Evolutionary conservation across 2,888 invertebrate genomes (phyloP), one percentile per base, ranked within the genome.

Genomic region (Pimpla rufipes): DNA sequence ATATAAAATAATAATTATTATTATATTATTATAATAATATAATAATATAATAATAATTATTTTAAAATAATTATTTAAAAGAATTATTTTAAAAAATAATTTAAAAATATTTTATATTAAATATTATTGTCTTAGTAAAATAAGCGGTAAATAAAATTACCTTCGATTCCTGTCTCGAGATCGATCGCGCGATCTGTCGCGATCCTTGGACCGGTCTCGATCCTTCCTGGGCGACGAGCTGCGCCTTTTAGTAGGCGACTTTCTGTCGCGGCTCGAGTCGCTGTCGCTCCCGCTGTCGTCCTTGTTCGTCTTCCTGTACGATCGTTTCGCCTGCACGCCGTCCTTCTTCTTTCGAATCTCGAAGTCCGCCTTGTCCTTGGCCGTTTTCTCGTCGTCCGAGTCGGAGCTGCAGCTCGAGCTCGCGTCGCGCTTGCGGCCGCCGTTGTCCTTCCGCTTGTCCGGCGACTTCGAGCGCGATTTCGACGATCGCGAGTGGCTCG

Each of bases 281-380:
- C 93, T 93, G 64, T 94, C 94, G 88, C 96, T 96, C 35, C 95
- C 96, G 1, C 96, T 97, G 3, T 97, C 97, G 90, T 97, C 97
- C 81, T 97, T 96, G 91, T 98, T 97, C 76, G 97, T 97, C 78
- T 94, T 94, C 13, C 98, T 95, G 91, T 98, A 98, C 86, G 98
- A 98, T 10, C 98, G 95, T 91, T 98, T 98, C 92, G 97, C 97
- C 92, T 98, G 98, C 11, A 97, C 95, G 93, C 97, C 95, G 93
- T 97, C 95, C 93, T 96, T 96, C 94, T 97, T 96, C 94, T 97
- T 94, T 89, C 96, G 94, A 85, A 96, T 96, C 91, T 96, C 96
- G 91, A 96, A 96, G 88, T 96, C 95, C 81, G 94, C 94, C 85
- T 95, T 94, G 50, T 93, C 94, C 71, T 93, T 93, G 2, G 66